Evolutionary conservation across 2,113 vertebrate species (phyloP), one percentile per base, ranked within the genome.

Genomic region (Anarhynchus alexandrinus): DNA sequence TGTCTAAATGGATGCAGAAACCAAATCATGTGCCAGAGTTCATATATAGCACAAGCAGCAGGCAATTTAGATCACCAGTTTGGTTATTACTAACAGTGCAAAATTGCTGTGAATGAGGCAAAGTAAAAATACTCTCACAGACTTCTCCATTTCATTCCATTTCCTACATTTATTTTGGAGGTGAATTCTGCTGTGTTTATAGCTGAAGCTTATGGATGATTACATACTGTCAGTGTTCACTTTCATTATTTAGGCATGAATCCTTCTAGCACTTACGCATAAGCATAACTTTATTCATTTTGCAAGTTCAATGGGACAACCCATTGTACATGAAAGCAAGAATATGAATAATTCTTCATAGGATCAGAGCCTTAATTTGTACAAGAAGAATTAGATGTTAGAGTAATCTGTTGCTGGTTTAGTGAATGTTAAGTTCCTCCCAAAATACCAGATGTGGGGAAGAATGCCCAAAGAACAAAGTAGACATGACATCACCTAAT

Each of bases 401-500:
- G 59, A 55, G 51, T 67, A 94, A 91, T 90, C 23, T 88, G 5
- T 80, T 90, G 70, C 45, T 80, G 64, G 19, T 86, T 90, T 76
- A 93, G 58, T 52, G 57, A 90, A 82, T 82, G 36, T 61, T 85
- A 77, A 76, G 2, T 80, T 90, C 82, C 82, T 93, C 92, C 49
- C 90, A 91, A 86, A 96, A 91, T 77, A 62, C 87, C 87, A 93
- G 87, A 95, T 91, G 87, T 93, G 62, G 81, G 93, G 78, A 85
- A 88, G 67, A 96, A 93, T 70, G 90, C 54, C 62, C 70, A 85
- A 93, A 66, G 87, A 91, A 94, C 71, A 90, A 95, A 93, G 92
- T 21, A 96, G 90, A 91, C 62, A 92, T 93, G 96, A 95, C 82
- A 77, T 96, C 93, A 94, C 59, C 23, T 70, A 95, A 72, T n/a